Evolutionary conservation across 2,113 vertebrate species (phyloP), one percentile per base, ranked within the genome.

Genomic region (Coracopsis vasa): DNA sequence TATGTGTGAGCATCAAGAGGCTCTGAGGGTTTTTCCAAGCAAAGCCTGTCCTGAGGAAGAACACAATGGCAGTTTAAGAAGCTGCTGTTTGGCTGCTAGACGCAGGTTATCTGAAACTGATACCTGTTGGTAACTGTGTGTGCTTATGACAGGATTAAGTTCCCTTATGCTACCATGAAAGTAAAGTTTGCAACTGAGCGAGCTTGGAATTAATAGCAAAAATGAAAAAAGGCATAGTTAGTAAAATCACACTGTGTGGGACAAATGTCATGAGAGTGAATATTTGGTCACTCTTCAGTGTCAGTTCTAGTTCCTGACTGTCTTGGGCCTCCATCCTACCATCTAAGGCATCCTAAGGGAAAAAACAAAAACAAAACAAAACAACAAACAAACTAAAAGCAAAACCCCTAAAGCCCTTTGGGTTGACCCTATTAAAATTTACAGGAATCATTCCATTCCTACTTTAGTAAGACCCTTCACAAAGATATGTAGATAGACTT

Each of bases 341-440:
- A 74, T 19, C 35, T 0, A 9, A 47, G 15, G 45, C 3, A 83
- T 50, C 16, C 28, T 56, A 58, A 33, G 23, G 8, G 5, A 47
- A 62, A 45, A 28, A 48, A 24, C 37, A 42, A 15, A 35, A 42
- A 25, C 19, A n/a, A 24, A 14, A 21, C 19, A 28, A 8, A 5
- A 56, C 0, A 5, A 56, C 0, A 80, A 41, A 3, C 41, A 44
- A 4, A 17, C 11, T 14, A 41, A 39, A 31, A 10, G 3, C 3
- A n/a, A 71, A 13, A 13, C 9, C 3, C 47, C 24, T 23, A 77
- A 88, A 61, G 11, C 6, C 4, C 31, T 89, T 78, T 65, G n/a
- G 13, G 20, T 27, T 60, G 39, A 33, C 7, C 11, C 8, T 58
- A 29, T 35, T 45, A 54, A 87, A 61, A 78, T 48, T 60, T 20